A percentile compares a stretch with the other conserved stretches of the same genome.
Conservation (phyloP, 1,140 invertebrate genomes). For the Proctacanthus coquilletti region DNA sequence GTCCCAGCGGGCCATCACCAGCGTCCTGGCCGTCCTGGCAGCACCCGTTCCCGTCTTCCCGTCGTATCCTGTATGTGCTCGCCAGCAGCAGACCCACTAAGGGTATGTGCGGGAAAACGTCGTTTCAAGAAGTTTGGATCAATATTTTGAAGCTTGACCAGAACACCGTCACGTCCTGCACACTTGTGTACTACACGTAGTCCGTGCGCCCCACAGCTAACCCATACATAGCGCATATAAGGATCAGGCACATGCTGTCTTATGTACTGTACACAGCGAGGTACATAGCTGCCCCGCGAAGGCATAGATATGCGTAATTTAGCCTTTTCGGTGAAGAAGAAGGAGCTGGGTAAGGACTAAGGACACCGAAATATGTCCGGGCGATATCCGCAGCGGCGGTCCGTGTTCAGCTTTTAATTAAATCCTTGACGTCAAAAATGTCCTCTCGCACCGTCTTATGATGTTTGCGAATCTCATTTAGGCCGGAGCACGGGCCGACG, state of each 20-base stretch:
- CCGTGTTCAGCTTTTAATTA: neutral
- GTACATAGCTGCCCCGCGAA: neutral
- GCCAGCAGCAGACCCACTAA: too few relatives aligned
- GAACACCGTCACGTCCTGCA: slow-evolving; percentile 1
- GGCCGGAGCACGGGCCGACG: too few relatives aligned
- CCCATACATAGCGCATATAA: neutral
- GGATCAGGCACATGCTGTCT: neutral
- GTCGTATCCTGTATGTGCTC: too few relatives aligned
- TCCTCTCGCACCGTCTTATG: neutral
- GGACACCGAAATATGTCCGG: neutral
- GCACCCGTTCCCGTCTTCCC: too few relatives aligned
- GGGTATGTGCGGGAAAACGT: neutral
- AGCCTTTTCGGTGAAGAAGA: neutral
- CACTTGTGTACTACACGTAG: slow-evolving; percentile 1
- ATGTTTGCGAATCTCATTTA: neutral
- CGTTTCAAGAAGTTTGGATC: slow-evolving; percentile 1
- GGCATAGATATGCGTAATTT: slow-evolving; percentile 1
- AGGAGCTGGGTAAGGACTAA: neutral
- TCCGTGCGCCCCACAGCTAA: neutral
- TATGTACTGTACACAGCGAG: neutral
- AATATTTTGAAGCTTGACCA: slow-evolving; percentile 1
- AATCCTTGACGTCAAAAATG: neutral
- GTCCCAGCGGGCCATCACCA: neutral
- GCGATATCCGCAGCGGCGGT: neutral
- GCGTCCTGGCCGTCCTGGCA: neutral